These are phyloP conservation scores for Drosophila willistoni DNA, from an alignment of 1,140 invertebrate genomes.

Conservation along the genomic window DNA sequence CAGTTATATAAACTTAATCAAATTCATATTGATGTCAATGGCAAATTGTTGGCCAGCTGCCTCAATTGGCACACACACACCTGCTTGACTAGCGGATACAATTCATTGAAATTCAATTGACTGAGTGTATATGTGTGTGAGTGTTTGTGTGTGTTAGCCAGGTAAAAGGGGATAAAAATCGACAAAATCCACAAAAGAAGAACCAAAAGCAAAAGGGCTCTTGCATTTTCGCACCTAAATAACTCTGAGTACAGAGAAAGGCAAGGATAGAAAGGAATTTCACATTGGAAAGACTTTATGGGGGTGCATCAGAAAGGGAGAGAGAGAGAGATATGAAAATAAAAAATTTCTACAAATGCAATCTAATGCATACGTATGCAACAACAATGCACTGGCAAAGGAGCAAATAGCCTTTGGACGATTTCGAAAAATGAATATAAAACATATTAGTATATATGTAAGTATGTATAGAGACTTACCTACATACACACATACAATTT, in stretches of 20 bases:
- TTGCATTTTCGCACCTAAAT: constrained; percentile 64
- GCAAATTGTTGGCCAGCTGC: constrained; percentile 27
- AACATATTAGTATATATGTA: too few relatives aligned
- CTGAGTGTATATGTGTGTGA: background rate
- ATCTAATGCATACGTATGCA: constrained; percentile 17
- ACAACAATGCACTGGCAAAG: constrained; percentile 65
- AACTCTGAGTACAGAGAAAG: constrained; percentile 26
- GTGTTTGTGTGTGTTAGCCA: constrained; percentile 47
- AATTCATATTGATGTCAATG: constrained; percentile 71
- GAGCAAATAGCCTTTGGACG: constrained; percentile 47
- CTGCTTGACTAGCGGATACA: constrained; percentile 35
- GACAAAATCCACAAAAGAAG: background rate
- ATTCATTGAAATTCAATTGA: constrained; percentile 77
- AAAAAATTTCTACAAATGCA: constrained; percentile 40
- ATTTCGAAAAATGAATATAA: constrained; percentile 9
- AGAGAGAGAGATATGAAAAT: background rate
- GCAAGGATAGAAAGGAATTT: background rate
- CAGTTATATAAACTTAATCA: constrained; percentile 51
- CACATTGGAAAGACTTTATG: background rate
- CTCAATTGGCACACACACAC: constrained; percentile 49
- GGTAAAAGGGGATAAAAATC: constrained; percentile 31
- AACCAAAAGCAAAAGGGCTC: constrained; percentile 26
- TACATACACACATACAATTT: background rate
- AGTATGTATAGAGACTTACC: background rate
- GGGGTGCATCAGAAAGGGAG: background rate